Percentiles rank a stretch among this genome's conserved stretches.
phyloP scores from a whole-genome alignment of 1,140 invertebrate species.

The Sarcophaga peregrina region DNA sequence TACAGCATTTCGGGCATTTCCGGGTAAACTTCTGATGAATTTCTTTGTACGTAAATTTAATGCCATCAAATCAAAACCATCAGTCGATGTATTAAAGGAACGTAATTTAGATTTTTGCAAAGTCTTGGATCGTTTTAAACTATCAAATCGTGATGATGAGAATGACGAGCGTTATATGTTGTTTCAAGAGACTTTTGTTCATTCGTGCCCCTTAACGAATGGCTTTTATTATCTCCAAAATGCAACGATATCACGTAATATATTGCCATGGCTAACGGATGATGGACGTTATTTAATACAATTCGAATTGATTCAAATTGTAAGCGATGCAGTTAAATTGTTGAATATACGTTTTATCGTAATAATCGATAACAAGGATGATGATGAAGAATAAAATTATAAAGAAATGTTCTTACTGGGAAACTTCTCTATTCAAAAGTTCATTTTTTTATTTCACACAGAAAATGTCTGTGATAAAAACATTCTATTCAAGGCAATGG shows the following conservation, averaged over 20 bases:
- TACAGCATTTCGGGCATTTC: conserved; percentile 37
- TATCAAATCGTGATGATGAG: conserved; percentile 30
- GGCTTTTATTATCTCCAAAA: conserved; percentile 46
- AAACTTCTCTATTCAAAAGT: no score
- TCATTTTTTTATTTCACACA: no score
- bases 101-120: conserved; percentile 47
- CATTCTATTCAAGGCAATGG: no score
- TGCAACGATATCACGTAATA: conserved; percentile 23
- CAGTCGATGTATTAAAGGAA: conserved; percentile 18
- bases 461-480: no score
- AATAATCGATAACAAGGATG: not conserved
- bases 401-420: no score
- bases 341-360: conserved; percentile 37
- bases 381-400: not conserved
- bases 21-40: conserved; percentile 44
- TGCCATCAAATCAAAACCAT: not conserved
- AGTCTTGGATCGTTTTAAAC: conserved; percentile 6
- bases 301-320: conserved; percentile 43
- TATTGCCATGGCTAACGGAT: conserved; percentile 13
- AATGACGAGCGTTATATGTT: not conserved
- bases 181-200: conserved; percentile 41
- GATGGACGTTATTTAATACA: conserved; percentile 42
- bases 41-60: conserved; percentile 43
- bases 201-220: conserved; percentile 43
- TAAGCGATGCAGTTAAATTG: conserved; percentile 42